A percentile compares a stretch with the other conserved stretches of the same genome.
These are phyloP conservation scores for Bruchidius siliquastri DNA, from an alignment of 2,888 invertebrate species.

Conservation along the genomic window DNA sequence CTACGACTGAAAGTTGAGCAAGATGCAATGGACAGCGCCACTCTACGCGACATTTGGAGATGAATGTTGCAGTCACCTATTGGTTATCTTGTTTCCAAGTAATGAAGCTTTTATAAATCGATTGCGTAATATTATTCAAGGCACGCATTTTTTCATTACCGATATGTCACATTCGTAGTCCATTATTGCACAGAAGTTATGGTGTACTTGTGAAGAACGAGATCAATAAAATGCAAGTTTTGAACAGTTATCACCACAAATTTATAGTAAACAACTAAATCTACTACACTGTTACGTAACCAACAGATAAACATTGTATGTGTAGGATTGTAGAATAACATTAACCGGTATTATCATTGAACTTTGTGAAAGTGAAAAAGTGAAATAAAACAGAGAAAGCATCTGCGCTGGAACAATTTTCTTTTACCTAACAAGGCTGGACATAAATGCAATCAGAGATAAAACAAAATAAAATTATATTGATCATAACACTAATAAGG, in stretches of 20 bases:
- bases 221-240: not conserved
- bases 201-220: not conserved
- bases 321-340: not conserved
- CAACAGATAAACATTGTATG: too few species aligned
- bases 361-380: not conserved
- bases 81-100: too few species aligned
- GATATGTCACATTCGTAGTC: not conserved
- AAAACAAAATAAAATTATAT: not conserved
- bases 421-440: not conserved
- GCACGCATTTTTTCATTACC: too few species aligned
- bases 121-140: not conserved
- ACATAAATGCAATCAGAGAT: not conserved
- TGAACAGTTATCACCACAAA: not conserved
- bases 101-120: not conserved
- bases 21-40: too few species aligned
- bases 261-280: not conserved
- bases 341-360: not conserved
- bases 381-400: not conserved
- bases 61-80: too few species aligned
- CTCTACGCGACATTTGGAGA: too few species aligned
- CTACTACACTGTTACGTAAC: not conserved
- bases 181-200: not conserved
- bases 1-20: too few species aligned
- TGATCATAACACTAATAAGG: not conserved
- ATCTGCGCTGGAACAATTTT: not conserved